Percentiles rank a stretch among this genome's conserved stretches.
These are phyloP conservation scores for Notodonta dromedarius DNA, from an alignment of 2,888 invertebrate species.

Conservation along the genomic window DNA sequence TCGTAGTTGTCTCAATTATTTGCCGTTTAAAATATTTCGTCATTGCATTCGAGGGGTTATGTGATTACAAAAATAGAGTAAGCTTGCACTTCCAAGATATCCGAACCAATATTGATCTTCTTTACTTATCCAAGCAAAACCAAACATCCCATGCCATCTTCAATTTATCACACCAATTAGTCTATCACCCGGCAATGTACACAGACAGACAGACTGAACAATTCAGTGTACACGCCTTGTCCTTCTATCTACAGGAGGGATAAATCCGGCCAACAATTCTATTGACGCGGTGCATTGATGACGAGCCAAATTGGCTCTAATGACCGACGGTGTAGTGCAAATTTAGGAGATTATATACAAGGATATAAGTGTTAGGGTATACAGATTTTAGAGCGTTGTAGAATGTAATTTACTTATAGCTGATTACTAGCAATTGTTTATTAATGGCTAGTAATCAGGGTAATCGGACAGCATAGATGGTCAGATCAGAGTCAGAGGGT, in stretches of 20 bases:
- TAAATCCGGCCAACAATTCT: constrained; percentile 4
- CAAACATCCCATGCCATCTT: background rate
- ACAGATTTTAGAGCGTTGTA: no score
- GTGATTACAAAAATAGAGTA: no score
- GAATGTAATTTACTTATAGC: no score
- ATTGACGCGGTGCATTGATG: constrained; percentile 2
- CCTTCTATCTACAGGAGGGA: background rate
- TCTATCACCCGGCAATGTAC: background rate
- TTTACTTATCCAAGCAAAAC: background rate
- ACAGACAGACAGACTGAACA: background rate
- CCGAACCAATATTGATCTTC: no score
- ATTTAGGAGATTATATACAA: background rate
- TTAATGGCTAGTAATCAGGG: no score
- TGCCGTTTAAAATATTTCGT: no score
- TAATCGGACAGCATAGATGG: no score
- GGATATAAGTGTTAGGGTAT: background rate
- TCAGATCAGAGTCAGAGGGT: no score
- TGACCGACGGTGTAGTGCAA: background rate
- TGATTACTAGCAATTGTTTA: no score
- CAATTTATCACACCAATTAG: background rate
- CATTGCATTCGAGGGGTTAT: no score
- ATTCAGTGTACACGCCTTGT: constrained; percentile 1
- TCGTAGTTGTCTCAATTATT: no score
- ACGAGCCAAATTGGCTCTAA: constrained; percentile 2
- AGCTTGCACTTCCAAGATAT: no score